Conservation (phyloP, 2,113 vertebrate species). For the human region GRCh38 chr3:69182501-69183000, state of each 20-base stretch:
- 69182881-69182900: not conserved
- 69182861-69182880: not conserved
- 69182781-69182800: not conserved
- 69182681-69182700: conserved; percentile 90
- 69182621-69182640: conserved; percentile 93
- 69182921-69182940: not conserved
- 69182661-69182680: conserved; percentile 88
- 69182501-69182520: not conserved
- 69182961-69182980: not conserved
- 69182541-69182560: not conserved
- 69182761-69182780: conserved; percentile 67
- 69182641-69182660: conserved; percentile 95
- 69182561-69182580: not conserved
- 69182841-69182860: not conserved
- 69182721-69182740: conserved; percentile 67
- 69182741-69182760: conserved; percentile 68
- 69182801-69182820: not conserved
- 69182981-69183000: not conserved
- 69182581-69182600: conserved; percentile 85
- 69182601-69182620: conserved; percentile 97
- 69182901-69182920: not conserved
- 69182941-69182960: not conserved
- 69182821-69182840: fast-evolving
- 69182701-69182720: conserved; percentile 89
- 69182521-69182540: not conserved